Evolutionary conservation across 1,140 invertebrate species (phyloP).

Genomic region (Asobara japonica): DNA sequence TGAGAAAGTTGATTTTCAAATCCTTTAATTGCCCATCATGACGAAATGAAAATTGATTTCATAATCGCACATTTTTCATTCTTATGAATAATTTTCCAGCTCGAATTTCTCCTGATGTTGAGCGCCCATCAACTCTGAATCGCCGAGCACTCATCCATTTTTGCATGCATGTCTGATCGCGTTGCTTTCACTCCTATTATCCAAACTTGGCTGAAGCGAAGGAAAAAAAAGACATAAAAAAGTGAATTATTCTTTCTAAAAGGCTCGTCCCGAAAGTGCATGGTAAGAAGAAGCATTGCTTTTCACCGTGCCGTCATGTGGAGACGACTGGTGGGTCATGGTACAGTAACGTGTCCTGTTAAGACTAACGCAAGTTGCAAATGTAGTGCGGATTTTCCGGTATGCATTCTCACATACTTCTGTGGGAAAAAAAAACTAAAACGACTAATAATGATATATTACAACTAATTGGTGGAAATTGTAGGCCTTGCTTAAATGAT

Average conservation of each 20-base stretch:
- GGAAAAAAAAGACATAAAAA: background rate
- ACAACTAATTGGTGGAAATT: slow-evolving; percentile 20
- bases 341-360: slow-evolving; percentile 59
- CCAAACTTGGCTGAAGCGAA: background rate
- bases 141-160: slow-evolving; percentile 18
- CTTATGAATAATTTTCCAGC: background rate
- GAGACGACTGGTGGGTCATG: slow-evolving; percentile 50
- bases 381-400: slow-evolving; percentile 41
- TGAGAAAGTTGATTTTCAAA: too few relatives aligned
- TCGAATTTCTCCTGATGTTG: background rate
- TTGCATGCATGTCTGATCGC: slow-evolving; percentile 23
- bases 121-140: slow-evolving; percentile 19
- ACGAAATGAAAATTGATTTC: background rate
- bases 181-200: slow-evolving; percentile 23
- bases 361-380: slow-evolving; percentile 36
- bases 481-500: background rate
- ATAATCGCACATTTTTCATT: background rate
- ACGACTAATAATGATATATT: background rate
- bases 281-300: background rate
- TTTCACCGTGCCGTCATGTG: slow-evolving; percentile 43
- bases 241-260: slow-evolving; percentile 14
- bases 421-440: background rate
- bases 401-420: slow-evolving; percentile 35
- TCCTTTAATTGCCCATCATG: too few relatives aligned
- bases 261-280: slow-evolving; percentile 15